Evolutionary conservation across 2,888 invertebrate species (phyloP), one percentile per base, ranked within the genome.

Genomic region (Epicampocera succincta): DNA sequence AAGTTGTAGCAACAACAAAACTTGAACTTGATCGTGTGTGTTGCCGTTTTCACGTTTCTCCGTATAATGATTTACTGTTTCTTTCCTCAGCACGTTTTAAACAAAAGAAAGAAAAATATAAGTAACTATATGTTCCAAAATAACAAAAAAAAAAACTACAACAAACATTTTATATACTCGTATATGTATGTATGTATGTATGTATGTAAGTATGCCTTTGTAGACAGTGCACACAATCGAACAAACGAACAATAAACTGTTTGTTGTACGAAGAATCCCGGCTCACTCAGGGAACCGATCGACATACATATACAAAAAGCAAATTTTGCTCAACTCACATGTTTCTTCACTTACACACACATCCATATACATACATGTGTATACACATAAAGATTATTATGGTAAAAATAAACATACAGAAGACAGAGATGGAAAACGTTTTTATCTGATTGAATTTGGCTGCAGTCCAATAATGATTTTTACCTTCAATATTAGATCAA

Each of bases 41-140:
- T 84, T 85, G 84, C 85, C 84, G 84, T 85, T 86, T 85, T 86
- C 86, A 89, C 90, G 90, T 89, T 90, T 89, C 89, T 86, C 87
- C 87, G 87, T 87, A 85, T 85, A 90, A 90, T 90, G 90, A 90
- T 90, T 90, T 89, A 90, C 90, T 86, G 89, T 90, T 89, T 85
- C 88, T 86, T 85, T 84, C 63, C 82, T 86, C 85, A 90, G 90
- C 90, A 90, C 90, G 90, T 90, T 90, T 90, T 90, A 90, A 89
- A 76, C 82, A 73, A 83, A 83, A 87, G 83, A 82, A 85, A 86
- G 84, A 87, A 74, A 66, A 56, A 74, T 65, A 56, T 54, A 74
- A 74, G 46, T 42, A 60, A 33, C 33, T 33, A 19, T 52, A 15
- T 25, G 6, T 25, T 33, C 44, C 13, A 15, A 50, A 42, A 52